phyloP scores from a whole-genome alignment of 2,113 vertebrate species.

The Ammodramus savannarum region DNA sequence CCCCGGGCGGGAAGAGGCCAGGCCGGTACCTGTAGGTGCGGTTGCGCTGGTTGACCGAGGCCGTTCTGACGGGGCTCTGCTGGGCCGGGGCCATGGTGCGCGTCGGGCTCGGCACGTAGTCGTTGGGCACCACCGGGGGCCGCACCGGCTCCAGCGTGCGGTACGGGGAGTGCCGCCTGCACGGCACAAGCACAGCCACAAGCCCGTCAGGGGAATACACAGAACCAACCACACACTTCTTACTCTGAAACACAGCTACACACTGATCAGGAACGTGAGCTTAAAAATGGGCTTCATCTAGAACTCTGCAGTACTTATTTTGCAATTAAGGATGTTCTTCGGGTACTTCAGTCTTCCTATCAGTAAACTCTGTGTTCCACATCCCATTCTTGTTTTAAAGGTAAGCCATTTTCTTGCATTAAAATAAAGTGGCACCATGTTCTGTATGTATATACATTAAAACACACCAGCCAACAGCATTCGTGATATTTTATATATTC shows the following conservation, averaged over 20 bases:
- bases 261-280: not conserved
- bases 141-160: conserved; percentile 98
- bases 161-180: conserved; percentile 98
- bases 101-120: conserved; percentile 98
- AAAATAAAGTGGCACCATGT: not conserved
- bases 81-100: conserved; percentile 91
- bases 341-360: not conserved
- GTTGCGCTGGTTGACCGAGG: conserved; percentile 98
- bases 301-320: not conserved
- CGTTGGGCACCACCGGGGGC: conserved; percentile 98
- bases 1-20: not conserved
- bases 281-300: fast-evolving
- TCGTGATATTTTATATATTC: not conserved
- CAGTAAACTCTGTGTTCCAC: not conserved
- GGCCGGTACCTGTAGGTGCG: conserved; percentile 96
- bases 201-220: not conserved
- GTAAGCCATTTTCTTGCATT: not conserved
- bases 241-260: not conserved
- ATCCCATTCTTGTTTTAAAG: not conserved
- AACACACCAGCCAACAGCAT: not conserved
- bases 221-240: not conserved
- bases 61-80: conserved; percentile 95
- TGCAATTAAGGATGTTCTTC: not conserved
- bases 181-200: conserved; percentile 64
- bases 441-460: not conserved